These are phyloP conservation scores for Geotrupes spiniger DNA, from an alignment of 2,888 invertebrate genomes.

Conservation along the genomic window DNA sequence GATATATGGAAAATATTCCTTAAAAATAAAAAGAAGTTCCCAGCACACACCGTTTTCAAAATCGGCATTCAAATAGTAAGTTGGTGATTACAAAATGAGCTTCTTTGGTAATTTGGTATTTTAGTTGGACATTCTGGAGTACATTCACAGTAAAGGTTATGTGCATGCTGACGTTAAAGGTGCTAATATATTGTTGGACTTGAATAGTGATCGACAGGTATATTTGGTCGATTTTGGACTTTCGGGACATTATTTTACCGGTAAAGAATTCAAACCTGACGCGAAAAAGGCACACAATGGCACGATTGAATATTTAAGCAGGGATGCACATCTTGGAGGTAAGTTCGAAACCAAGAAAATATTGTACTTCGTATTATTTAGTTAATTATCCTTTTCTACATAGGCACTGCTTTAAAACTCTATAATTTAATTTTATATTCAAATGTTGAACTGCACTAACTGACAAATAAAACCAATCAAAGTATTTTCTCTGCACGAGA, in stretches of 20 bases:
- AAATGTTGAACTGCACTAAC: conserved; percentile 2
- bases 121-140: conserved; percentile 85
- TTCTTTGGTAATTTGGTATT: conserved; percentile 34
- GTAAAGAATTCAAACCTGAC: conserved; percentile 80
- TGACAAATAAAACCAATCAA: too few species aligned
- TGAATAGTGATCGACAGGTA: conserved; percentile 65
- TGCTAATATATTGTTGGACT: conserved; percentile 83
- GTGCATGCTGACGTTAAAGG: conserved; percentile 97
- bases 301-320: conserved; percentile 93
- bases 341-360: conserved; percentile 24
- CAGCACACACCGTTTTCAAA: conserved; percentile 71
- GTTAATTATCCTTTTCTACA: too few species aligned
- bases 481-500: too few species aligned
- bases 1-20: conserved; percentile 79
- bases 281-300: conserved; percentile 94
- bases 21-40: conserved; percentile 65
- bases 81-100: conserved; percentile 13
- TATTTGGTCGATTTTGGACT: conserved; percentile 94
- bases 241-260: conserved; percentile 69
- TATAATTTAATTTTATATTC: conserved; percentile 9
- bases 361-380: background rate
- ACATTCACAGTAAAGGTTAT: conserved; percentile 86
- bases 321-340: conserved; percentile 94
- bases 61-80: conserved; percentile 81
- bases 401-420: background rate